Conservation (phyloP, 2,797 vertebrate species). For the Pipistrellus kuhlii region DNA sequence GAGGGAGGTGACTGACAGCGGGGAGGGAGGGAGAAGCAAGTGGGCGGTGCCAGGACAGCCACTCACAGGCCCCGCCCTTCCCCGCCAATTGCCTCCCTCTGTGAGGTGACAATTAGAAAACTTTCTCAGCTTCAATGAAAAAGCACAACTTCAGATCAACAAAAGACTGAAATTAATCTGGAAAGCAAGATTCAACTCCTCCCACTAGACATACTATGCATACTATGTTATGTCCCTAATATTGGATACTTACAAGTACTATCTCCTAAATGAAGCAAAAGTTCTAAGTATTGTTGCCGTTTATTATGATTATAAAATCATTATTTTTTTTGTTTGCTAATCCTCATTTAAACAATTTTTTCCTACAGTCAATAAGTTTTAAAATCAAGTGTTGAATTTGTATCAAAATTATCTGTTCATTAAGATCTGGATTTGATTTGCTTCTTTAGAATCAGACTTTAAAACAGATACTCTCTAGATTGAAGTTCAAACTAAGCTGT, state of each 20-base stretch:
- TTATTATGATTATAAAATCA: background rate
- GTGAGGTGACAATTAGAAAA: background rate
- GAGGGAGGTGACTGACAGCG: too few species aligned
- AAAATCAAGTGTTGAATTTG: constrained; percentile 43
- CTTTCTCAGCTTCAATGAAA: constrained; percentile 8
- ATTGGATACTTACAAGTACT: background rate
- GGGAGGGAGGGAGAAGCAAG: accelerated
- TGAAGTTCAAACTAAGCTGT: background rate
- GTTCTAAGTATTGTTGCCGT: background rate
- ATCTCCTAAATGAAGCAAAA: background rate
- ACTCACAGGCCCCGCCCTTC: too few species aligned
- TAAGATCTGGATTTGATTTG: constrained; percentile 37
- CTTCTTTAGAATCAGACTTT: constrained; percentile 44
- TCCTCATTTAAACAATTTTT: constrained; percentile 14
- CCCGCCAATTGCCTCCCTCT: too few species aligned
- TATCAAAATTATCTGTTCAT: constrained; percentile 42
- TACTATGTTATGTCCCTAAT: background rate
- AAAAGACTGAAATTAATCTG: constrained; percentile 54
- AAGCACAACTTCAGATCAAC: background rate
- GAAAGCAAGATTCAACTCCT: constrained; percentile 53
- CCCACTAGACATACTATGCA: background rate
- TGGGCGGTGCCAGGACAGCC: too few species aligned
- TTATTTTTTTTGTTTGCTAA: constrained; percentile 12
- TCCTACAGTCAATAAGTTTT: background rate
- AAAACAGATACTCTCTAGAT: background rate